Percentiles rank a stretch among this genome's conserved stretches.
Conservation (phyloP, 2,797 vertebrate genomes). For the Micropoecilia bifurca region DNA sequence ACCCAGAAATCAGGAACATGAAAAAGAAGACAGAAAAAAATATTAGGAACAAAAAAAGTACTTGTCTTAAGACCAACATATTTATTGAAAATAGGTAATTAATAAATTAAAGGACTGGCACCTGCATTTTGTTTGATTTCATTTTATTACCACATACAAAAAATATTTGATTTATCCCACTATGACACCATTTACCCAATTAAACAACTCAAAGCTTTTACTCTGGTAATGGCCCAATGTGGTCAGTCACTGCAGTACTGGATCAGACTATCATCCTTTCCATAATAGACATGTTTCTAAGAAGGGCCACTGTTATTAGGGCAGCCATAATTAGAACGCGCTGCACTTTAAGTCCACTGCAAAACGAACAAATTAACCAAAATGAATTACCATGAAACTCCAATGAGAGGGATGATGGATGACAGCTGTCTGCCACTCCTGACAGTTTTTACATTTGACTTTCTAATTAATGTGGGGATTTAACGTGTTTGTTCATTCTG, state of each 20-base stretch:
- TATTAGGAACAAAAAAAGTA: not conserved
- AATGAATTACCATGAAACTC: conserved; percentile 75
- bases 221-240: conserved; percentile 65
- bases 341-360: conserved; percentile 61
- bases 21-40: conserved; percentile 37
- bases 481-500: conserved; percentile 85
- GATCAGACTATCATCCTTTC: conserved; percentile 30
- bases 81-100: not conserved
- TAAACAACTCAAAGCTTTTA: conserved; percentile 50
- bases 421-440: conserved; percentile 74
- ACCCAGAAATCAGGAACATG: conserved; percentile 29
- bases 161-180: conserved; percentile 43
- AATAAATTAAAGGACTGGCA: not conserved
- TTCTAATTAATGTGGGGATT: conserved; percentile 84
- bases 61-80: not conserved
- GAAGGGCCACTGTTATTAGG: conserved; percentile 43
- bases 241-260: conserved; percentile 60
- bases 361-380: conserved; percentile 73
- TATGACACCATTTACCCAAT: conserved; percentile 45
- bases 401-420: conserved; percentile 81
- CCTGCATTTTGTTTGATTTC: conserved; percentile 28
- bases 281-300: conserved; percentile 10
- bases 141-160: conserved; percentile 35
- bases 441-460: conserved; percentile 82
- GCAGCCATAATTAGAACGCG: conserved; percentile 59